Evolutionary conservation across 2,797 vertebrate species (phyloP).

Genomic region (Sciurus vulgaris): DNA sequence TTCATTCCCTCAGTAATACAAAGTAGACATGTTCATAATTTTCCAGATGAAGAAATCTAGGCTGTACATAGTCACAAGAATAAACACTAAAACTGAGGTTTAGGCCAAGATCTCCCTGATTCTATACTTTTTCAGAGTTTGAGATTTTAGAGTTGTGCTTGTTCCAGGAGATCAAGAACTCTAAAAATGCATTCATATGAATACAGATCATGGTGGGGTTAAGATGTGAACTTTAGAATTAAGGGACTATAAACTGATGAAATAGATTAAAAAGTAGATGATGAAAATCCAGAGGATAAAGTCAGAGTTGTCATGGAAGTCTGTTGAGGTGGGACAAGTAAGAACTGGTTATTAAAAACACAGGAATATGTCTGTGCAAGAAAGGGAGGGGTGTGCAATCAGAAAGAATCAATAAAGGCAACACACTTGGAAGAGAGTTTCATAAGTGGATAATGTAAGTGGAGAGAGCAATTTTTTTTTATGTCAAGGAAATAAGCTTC

Average conservation of each 20-base stretch:
- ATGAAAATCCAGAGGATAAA: neutral
- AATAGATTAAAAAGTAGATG: neutral
- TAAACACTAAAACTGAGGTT: neutral
- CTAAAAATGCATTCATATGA: neutral
- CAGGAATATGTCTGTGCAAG: neutral
- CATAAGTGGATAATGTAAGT: neutral
- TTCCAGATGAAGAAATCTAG: neutral
- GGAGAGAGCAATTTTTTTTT: neutral
- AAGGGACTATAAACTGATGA: neutral
- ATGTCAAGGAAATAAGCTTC: neutral
- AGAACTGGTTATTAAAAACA: neutral
- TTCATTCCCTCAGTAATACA: neutral
- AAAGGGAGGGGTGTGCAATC: neutral
- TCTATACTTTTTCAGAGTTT: neutral
- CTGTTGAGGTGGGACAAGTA: neutral
- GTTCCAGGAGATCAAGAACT: constrained; percentile 1
- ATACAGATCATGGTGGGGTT: neutral
- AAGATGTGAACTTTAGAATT: neutral
- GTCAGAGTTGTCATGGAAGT: neutral
- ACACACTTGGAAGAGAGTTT: neutral
- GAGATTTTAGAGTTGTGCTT: neutral
- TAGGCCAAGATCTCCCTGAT: neutral
- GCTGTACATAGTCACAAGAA: neutral
- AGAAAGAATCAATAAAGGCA: neutral
- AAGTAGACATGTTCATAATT: neutral